A percentile compares a stretch with the other conserved stretches of the same genome.
Conservation (phyloP, 92 coral and sea anemone species). For the Galaxea fascicularis region DNA sequence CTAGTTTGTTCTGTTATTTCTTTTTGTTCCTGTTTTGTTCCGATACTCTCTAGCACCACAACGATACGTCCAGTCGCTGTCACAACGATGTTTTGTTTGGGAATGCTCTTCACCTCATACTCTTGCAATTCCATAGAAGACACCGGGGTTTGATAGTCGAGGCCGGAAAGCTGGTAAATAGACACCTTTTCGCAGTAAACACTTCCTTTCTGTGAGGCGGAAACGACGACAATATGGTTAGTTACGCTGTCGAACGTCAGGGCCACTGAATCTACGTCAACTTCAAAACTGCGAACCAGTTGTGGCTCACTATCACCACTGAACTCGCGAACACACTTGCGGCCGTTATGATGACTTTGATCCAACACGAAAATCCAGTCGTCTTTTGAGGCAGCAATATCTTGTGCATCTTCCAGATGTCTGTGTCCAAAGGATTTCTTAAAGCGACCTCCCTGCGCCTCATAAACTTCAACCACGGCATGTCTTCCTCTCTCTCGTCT, state of each 20-base stretch:
- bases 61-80: neutral
- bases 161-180: neutral
- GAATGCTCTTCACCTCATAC: neutral
- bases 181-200: neutral
- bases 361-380: neutral
- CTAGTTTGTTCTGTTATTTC: neutral
- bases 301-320: neutral
- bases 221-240: neutral
- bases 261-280: conserved; percentile 1
- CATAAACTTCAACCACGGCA: neutral
- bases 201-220: neutral
- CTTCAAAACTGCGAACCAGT: neutral
- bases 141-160: neutral
- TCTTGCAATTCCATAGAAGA: neutral
- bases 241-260: neutral
- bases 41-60: neutral
- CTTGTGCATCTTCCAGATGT: neutral
- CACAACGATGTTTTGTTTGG: neutral
- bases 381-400: neutral
- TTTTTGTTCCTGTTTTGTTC: too few relatives aligned
- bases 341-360: neutral
- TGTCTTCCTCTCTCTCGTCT: neutral
- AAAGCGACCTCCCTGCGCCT: neutral
- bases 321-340: neutral
- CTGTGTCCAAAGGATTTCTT: neutral